phyloP scores from a whole-genome alignment of 2,888 invertebrate species.

The Mystacides longicornis region DNA sequence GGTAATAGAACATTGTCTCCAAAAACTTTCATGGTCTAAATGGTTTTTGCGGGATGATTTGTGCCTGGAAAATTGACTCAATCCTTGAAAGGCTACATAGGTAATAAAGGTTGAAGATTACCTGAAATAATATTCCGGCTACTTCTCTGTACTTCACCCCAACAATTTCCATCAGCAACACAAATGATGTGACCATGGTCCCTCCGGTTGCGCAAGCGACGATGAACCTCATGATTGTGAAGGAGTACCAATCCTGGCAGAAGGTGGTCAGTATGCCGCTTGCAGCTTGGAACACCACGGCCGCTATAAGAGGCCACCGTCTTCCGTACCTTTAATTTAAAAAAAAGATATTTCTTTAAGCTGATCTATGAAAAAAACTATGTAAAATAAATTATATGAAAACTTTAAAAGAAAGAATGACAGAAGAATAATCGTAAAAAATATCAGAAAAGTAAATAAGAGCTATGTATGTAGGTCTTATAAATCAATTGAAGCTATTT shows the following conservation, averaged over 20 bases:
- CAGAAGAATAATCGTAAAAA: too few species aligned
- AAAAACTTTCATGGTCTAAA: too few species aligned
- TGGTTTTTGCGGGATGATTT: too few species aligned
- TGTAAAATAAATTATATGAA: background rate
- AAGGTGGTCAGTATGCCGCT: slow-evolving; percentile 65
- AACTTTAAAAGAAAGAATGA: too few species aligned
- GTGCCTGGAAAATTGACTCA: too few species aligned
- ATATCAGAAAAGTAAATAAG: too few species aligned
- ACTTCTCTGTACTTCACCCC: slow-evolving; percentile 49
- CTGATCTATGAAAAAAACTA: background rate
- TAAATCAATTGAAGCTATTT: too few species aligned
- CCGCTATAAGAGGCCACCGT: slow-evolving; percentile 62
- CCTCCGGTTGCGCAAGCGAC: slow-evolving; percentile 72
- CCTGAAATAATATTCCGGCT: slow-evolving; percentile 15
- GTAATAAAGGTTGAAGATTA: too few species aligned
- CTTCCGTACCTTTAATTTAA: slow-evolving; percentile 59
- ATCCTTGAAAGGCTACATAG: too few species aligned
- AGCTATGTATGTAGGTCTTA: too few species aligned
- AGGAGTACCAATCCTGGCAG: slow-evolving; percentile 55
- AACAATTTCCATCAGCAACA: slow-evolving; percentile 60
- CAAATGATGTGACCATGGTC: slow-evolving; percentile 62
- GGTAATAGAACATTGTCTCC: too few species aligned
- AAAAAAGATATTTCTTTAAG: slow-evolving; percentile 6
- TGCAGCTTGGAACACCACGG: slow-evolving; percentile 64
- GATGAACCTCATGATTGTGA: slow-evolving; percentile 60